Evolutionary conservation across 2,888 invertebrate genomes (phyloP).

Genomic region (Mythimna vitellina): DNA sequence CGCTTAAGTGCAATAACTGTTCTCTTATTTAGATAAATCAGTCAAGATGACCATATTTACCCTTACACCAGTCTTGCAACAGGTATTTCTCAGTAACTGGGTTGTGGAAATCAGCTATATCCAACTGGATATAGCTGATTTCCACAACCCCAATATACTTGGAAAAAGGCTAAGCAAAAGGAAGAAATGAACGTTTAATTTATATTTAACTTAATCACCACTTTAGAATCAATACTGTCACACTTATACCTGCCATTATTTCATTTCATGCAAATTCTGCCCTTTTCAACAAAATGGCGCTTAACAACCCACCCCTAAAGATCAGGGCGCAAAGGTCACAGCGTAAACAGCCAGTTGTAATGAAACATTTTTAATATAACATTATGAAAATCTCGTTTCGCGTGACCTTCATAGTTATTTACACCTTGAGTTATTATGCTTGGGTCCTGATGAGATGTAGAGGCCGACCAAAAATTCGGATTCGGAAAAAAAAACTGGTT

Average conservation of each 20-base stretch:
- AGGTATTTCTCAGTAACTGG: too few species aligned
- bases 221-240: not conserved
- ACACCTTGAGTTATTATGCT: slow-evolving; percentile 38
- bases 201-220: not conserved
- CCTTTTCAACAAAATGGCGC: slow-evolving; percentile 43
- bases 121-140: too few species aligned
- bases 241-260: not conserved
- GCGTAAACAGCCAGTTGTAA: slow-evolving; percentile 37
- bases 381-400: slow-evolving; percentile 53
- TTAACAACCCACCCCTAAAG: slow-evolving; percentile 34
- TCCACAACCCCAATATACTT: too few species aligned
- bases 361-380: slow-evolving; percentile 60
- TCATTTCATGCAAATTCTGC: slow-evolving; percentile 25
- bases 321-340: slow-evolving; percentile 49
- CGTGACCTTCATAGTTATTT: slow-evolving; percentile 37
- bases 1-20: too few species aligned
- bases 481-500: too few species aligned
- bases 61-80: too few species aligned
- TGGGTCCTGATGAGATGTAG: not conserved
- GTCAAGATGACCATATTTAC: too few species aligned
- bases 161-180: too few species aligned
- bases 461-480: too few species aligned
- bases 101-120: too few species aligned
- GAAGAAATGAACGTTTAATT: too few species aligned
- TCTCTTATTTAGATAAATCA: too few species aligned